These are phyloP conservation scores for Proterorhinus semilunaris DNA, from an alignment of 2,113 vertebrate species.

Conservation along the genomic window DNA sequence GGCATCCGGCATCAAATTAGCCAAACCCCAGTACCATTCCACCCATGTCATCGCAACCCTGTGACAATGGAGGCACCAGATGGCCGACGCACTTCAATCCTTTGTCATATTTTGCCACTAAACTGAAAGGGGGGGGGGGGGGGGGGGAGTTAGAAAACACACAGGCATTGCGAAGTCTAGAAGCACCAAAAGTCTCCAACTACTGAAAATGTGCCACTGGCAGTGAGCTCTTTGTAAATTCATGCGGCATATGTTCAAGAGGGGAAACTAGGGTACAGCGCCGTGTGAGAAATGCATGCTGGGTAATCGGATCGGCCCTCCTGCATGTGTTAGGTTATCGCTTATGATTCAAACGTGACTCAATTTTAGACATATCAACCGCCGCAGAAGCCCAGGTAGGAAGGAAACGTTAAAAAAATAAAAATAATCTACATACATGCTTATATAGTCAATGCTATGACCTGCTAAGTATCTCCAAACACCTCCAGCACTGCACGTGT, in stretches of 20 bases:
- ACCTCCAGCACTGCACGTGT: background rate
- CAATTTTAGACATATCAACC: background rate
- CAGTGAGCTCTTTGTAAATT: constrained; percentile 35
- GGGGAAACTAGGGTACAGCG: constrained; percentile 14
- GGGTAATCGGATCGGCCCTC: background rate
- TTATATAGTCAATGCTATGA: background rate
- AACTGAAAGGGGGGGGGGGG: constrained; percentile 46
- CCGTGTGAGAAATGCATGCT: constrained; percentile 9
- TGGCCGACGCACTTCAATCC: constrained; percentile 41
- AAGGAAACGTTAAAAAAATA: constrained; percentile 2
- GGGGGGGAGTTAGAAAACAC: constrained; percentile 27
- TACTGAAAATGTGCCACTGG: constrained; percentile 34
- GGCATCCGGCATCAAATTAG: constrained; percentile 33
- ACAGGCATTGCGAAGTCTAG: constrained; percentile 27
- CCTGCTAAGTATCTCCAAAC: background rate
- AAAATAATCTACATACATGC: no score
- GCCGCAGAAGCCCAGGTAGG: constrained; percentile 6
- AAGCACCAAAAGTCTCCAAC: constrained; percentile 35
- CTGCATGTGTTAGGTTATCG: background rate
- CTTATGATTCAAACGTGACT: constrained; percentile 11
- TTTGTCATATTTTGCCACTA: constrained; percentile 31
- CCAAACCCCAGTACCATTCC: constrained; percentile 45
- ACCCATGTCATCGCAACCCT: constrained; percentile 35
- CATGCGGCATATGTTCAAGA: constrained; percentile 29
- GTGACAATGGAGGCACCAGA: constrained; percentile 43